Evolutionary conservation across 2,888 invertebrate genomes (phyloP).

Genomic region (Cheilosia variabilis): DNA sequence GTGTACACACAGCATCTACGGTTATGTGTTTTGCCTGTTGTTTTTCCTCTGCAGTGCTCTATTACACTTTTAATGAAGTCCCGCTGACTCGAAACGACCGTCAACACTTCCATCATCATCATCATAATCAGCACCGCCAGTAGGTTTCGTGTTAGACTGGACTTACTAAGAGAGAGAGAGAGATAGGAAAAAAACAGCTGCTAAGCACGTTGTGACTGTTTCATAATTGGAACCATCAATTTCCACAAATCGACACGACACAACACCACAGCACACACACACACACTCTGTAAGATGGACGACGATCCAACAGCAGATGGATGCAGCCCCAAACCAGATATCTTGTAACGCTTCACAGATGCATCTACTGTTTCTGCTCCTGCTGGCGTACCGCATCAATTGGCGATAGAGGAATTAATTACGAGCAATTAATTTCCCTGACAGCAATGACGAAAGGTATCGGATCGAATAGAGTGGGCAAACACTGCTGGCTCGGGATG

Average conservation of each 20-base stretch:
- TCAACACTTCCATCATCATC: conserved; percentile 74
- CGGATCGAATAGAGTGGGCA: conserved; percentile 62
- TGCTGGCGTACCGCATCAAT: conserved; percentile 54
- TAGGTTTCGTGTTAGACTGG: conserved; percentile 37
- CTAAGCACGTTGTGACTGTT: conserved; percentile 78
- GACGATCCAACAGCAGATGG: conserved; percentile 54
- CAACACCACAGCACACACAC: conserved; percentile 39
- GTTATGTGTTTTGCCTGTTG: conserved; percentile 7
- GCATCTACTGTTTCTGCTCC: conserved; percentile 58
- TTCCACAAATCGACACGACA: conserved; percentile 77
- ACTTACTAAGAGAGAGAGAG: conserved; percentile 23
- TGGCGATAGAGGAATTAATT: conserved; percentile 75
- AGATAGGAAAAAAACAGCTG: conserved; percentile 56
- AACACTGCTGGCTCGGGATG: conserved; percentile 8
- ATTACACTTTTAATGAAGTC: conserved; percentile 66
- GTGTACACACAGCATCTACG: conserved; percentile 41
- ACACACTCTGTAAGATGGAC: conserved; percentile 17
- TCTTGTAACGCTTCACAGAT: conserved; percentile 67
- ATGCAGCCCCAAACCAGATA: conserved; percentile 66
- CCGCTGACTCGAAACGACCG: conserved; percentile 59
- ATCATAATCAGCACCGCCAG: conserved; percentile 43
- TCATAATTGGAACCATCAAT: conserved; percentile 83
- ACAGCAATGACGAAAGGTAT: conserved; percentile 75
- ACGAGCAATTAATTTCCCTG: conserved; percentile 70
- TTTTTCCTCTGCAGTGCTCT: conserved; percentile 22